These are phyloP conservation scores for Cancer borealis DNA, from an alignment of 2,888 invertebrate genomes.

Conservation along the genomic window DNA sequence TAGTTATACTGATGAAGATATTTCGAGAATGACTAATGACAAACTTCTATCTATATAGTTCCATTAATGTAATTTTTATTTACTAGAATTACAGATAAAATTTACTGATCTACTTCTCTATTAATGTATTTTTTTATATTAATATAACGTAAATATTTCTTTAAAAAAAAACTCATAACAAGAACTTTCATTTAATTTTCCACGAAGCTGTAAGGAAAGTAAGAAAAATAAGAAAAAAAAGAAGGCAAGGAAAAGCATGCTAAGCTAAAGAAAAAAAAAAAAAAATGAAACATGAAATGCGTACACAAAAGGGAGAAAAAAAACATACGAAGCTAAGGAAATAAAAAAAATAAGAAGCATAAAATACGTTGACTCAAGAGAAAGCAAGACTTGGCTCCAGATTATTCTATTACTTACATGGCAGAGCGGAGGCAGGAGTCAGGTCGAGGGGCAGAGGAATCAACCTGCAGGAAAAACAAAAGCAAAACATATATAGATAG, in stretches of 20 bases:
- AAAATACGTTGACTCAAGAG: too few species aligned
- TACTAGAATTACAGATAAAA: not conserved
- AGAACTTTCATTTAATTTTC: not conserved
- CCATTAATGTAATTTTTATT: not conserved
- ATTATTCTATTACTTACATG: too few species aligned
- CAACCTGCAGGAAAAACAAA: too few species aligned
- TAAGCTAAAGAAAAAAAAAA: not conserved
- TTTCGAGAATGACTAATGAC: conserved; percentile 1
- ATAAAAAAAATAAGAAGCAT: too few species aligned
- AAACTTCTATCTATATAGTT: not conserved
- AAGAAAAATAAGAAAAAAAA: not conserved
- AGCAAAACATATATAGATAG: too few species aligned
- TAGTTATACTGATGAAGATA: not conserved
- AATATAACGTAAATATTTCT: not conserved
- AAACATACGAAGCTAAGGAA: not conserved
- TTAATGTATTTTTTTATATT: not conserved
- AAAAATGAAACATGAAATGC: not conserved
- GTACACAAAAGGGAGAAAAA: not conserved
- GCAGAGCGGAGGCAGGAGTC: too few species aligned
- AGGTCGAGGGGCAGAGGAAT: too few species aligned
- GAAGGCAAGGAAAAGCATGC: not conserved
- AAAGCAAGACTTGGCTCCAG: too few species aligned
- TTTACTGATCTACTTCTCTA: not conserved
- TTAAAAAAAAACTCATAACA: not conserved
- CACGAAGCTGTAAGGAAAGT: not conserved